These are phyloP conservation scores for Carlito syrichta DNA, from an alignment of 2,113 vertebrate genomes.

Conservation along the genomic window DNA sequence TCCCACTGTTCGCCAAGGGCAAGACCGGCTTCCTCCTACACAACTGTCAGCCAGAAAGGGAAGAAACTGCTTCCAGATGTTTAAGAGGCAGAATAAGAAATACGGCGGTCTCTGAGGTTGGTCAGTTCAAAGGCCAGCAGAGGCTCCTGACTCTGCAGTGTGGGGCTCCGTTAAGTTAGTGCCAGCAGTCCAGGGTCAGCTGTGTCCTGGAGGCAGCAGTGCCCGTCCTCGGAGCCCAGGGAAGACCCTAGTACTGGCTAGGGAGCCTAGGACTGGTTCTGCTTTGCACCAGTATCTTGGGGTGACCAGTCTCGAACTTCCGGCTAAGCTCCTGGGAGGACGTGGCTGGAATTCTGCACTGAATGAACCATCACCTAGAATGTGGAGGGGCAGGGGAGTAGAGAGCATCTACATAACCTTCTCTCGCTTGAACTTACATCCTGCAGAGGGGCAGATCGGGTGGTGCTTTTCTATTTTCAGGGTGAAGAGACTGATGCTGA, in stretches of 20 bases:
- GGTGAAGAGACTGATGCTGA: background rate
- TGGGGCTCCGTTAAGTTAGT: background rate
- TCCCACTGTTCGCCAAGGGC: background rate
- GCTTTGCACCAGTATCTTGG: background rate
- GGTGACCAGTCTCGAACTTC: background rate
- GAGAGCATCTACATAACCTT: background rate
- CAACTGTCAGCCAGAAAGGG: conserved; percentile 39
- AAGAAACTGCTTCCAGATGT: conserved; percentile 75
- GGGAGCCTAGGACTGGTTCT: background rate
- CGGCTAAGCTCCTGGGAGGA: background rate
- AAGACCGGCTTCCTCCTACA: conserved; percentile 48
- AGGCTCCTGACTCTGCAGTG: background rate
- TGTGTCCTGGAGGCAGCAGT: background rate
- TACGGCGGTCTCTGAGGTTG: background rate
- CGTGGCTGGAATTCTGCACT: background rate
- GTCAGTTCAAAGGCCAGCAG: background rate
- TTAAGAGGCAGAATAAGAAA: background rate
- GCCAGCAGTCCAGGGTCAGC: fast-evolving
- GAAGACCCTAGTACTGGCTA: background rate
- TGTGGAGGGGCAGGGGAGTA: too few species aligned
- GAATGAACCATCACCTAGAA: background rate
- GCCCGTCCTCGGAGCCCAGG: background rate
- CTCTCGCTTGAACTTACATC: background rate
- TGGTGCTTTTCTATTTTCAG: background rate
- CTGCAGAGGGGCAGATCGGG: background rate